Conservation (phyloP, 1,140 invertebrate genomes). For the Zaprionus inermis region DNA sequence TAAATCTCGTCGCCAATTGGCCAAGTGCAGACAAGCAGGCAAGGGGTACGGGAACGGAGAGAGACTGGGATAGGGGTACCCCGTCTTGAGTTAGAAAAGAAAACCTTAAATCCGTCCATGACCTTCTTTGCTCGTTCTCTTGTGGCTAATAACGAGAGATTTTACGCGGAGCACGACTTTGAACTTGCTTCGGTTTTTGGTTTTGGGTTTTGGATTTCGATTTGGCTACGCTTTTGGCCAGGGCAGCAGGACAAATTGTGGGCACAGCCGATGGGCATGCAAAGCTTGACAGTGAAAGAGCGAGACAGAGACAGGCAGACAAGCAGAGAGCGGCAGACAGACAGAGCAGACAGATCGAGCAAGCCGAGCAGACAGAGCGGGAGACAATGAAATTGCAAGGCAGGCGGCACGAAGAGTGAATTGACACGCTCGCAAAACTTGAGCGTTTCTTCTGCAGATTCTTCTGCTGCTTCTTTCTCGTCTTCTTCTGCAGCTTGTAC, state of each 20-base stretch:
- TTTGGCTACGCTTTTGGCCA: slow-evolving; percentile 22
- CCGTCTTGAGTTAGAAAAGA: slow-evolving; percentile 31
- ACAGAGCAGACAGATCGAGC: slow-evolving; percentile 6
- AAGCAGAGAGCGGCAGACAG: slow-evolving; percentile 9
- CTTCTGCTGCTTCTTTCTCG: background rate
- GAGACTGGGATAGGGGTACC: background rate
- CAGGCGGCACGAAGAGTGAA: slow-evolving; percentile 60
- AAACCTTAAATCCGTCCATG: slow-evolving; percentile 78
- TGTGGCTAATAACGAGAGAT: slow-evolving; percentile 59
- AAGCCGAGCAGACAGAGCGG: slow-evolving; percentile 10
- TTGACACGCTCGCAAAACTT: slow-evolving; percentile 46
- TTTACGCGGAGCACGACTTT: slow-evolving; percentile 73
- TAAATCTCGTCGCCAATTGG: slow-evolving; percentile 76
- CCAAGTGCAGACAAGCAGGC: slow-evolving; percentile 43
- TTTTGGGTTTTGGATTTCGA: slow-evolving; percentile 28
- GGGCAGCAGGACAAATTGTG: slow-evolving; percentile 65
- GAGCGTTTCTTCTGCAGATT: slow-evolving; percentile 32
- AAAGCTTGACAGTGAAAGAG: slow-evolving; percentile 41
- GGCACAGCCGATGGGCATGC: too few species aligned
- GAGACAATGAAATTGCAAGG: slow-evolving; percentile 72
- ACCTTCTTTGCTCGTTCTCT: slow-evolving; percentile 70
- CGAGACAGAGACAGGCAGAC: background rate
- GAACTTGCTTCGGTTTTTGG: slow-evolving; percentile 58
- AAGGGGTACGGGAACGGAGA: background rate
- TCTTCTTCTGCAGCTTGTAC: background rate